Evolutionary conservation across 1,140 invertebrate genomes (phyloP).

Genomic region (Scaptomyza montana): DNA sequence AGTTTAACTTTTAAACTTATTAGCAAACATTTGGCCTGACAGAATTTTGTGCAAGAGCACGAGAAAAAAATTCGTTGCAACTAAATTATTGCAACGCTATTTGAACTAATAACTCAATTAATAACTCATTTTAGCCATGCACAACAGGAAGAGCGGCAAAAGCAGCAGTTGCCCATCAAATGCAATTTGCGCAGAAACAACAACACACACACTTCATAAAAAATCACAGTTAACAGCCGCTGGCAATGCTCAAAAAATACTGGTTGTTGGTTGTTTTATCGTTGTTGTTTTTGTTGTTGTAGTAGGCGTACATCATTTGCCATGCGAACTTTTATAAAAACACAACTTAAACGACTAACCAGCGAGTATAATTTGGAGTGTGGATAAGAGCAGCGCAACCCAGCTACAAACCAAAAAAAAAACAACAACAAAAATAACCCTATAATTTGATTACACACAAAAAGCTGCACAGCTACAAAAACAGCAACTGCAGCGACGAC

Average conservation of each 20-base stretch:
- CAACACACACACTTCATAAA: slow-evolving; percentile 6
- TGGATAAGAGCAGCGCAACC: background rate
- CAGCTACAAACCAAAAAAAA: slow-evolving; percentile 22
- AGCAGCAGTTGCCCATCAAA: slow-evolving; percentile 51
- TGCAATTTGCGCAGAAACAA: slow-evolving; percentile 46
- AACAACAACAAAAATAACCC: slow-evolving; percentile 18
- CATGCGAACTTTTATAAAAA: slow-evolving; percentile 57
- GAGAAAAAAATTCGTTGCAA: background rate
- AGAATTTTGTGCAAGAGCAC: background rate
- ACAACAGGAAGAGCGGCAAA: slow-evolving; percentile 12
- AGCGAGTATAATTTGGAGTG: background rate
- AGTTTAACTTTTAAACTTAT: background rate
- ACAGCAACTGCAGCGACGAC: slow-evolving; percentile 41
- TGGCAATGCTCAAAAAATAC: slow-evolving; percentile 13
- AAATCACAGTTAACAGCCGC: slow-evolving; percentile 48
- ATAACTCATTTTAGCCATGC: slow-evolving; percentile 64
- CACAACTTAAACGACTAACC: slow-evolving; percentile 63
- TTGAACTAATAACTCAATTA: slow-evolving; percentile 75
- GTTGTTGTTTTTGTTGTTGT: slow-evolving; percentile 5
- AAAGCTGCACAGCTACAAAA: slow-evolving; percentile 52
- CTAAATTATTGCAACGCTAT: slow-evolving; percentile 42
- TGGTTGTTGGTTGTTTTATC: slow-evolving; percentile 2
- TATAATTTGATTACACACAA: slow-evolving; percentile 71
- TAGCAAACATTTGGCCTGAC: background rate
- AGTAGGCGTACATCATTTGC: slow-evolving; percentile 53